Base-by-base conservation (phyloP, 2,888 invertebrate species). In the Catocala fraxini region DNA sequence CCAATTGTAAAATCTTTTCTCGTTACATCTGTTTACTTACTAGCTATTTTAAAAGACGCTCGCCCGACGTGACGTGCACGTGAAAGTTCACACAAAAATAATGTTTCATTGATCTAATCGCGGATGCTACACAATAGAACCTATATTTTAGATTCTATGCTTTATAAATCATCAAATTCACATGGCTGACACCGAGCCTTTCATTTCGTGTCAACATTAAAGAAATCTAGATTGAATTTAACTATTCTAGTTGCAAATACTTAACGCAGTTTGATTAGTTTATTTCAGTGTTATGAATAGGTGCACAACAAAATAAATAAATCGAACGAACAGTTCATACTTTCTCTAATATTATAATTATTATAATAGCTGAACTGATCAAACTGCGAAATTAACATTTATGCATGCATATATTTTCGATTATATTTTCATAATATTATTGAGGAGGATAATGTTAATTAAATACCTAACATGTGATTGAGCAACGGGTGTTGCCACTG, bases 61-160 rank as follows among this genome's bases (percentile, higher is more conserved):
- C 60, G 25, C 57, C 12, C 4, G 25, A 25, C 25, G 59, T 49
- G n/a, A 64, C 12, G 11, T 15, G 25, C 45, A 55, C 42, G 62
- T 63, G 60, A 68, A 72, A 72, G 72, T 75, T 6, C 49, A 63
- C 39, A 51, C 45, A 58, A 25, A 71, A 56, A 42, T 47, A 39
- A 58, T 65, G 33, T 62, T 54, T 56, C 35, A 51, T 65, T 58
- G 56, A 62, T 64, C 52, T 60, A n/a, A 15, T 45, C 12, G 48
- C 34, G 15, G 49, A 55, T 13, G 45, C 52, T 12, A 56, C 25
- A 52, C 41, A 62, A 63, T 62, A 13, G 42, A 6, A 48, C 51
- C 41, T 25, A 42, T 5, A 46, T 59, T 51, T 47, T 6, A 48
- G 45, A 42, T 10, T 49, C 6, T 0, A 25, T 47, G n/a, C 12